These are phyloP conservation scores for Apteryx owenii DNA, from an alignment of 2,113 vertebrate genomes.

Conservation along the genomic window DNA sequence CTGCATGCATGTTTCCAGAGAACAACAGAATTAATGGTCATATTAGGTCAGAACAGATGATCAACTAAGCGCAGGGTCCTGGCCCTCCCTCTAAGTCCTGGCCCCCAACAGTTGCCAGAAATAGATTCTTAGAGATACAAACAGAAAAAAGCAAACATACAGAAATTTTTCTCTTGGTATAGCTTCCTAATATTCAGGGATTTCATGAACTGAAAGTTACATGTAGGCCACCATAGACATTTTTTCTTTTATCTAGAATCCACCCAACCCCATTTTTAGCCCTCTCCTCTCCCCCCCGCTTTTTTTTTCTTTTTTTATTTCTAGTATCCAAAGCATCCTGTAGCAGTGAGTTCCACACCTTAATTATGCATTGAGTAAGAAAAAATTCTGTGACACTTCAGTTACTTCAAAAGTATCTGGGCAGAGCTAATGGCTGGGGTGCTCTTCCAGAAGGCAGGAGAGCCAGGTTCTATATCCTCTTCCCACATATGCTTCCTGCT, in stretches of 20 bases:
- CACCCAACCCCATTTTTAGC: neutral
- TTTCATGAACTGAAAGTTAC: neutral
- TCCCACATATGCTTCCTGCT: neutral
- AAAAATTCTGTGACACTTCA: neutral
- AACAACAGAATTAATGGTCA: neutral
- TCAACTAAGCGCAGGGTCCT: neutral
- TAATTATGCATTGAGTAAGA: neutral
- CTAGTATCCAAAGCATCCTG: neutral
- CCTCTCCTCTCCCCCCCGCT: too few species aligned
- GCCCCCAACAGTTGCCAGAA: neutral
- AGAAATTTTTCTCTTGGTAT: neutral
- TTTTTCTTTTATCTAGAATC: neutral
- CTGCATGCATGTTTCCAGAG: neutral
- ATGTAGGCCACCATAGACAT: neutral
- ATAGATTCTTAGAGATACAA: neutral
- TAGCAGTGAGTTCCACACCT: neutral
- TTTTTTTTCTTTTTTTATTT: neutral
- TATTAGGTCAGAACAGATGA: neutral
- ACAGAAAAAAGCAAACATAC: neutral
- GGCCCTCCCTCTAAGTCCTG: neutral
- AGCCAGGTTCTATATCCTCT: neutral
- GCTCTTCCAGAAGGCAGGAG: neutral
- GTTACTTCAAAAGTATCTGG: neutral
- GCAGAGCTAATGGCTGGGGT: neutral
- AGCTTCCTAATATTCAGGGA: neutral